Evolutionary conservation across 2,888 invertebrate species (phyloP), one percentile per base, ranked within the genome.

Genomic region (Thera britannica): DNA sequence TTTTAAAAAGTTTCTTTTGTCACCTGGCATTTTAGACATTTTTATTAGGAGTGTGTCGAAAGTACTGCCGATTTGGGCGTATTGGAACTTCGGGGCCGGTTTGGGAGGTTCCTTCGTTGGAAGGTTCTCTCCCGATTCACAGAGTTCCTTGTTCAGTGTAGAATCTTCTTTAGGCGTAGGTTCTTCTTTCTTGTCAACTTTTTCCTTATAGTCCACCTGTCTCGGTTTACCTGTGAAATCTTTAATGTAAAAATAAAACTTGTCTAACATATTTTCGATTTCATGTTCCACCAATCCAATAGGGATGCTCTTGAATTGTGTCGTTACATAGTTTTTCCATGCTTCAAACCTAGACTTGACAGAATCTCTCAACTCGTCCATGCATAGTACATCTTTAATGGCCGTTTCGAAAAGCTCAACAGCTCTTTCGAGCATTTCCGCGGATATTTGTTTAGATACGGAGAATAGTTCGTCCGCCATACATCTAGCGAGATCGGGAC

Each of bases 31-130:
- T 75, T 86, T 85, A 0, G 90, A 83, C 35, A 89, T 77, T 58
- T 90, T 90, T 88, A 91, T 92, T 4, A 93, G 83, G 0, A 93
- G 76, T 6, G 90, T 72, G 72, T 93, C 93, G 72, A 93, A 81
- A 0, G 91, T 90, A 35, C 88, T 89, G 0, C 90, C 89, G 0
- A 88, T 86, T 0, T 89, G 87, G 0, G 87, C 85, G 34, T 86
- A 88, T 0, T 91, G 62, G 9, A 90, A 48, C 65, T 88, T 89
- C 0, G 85, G 84, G 3, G 90, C 88, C 52, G 90, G 90, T 68
- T 86, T 87, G 2, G 89, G 72, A 0, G 88, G 84, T 55, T 92
- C 92, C 36, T 8, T 9, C 34, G 84, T 86, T 0, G 83, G 82
- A 58, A 85, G 85, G 1, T 86, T 89, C 4, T 70, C 79, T 2